Evolutionary conservation across 2,797 vertebrate genomes (phyloP).

Genomic region (Paguma larvata): DNA sequence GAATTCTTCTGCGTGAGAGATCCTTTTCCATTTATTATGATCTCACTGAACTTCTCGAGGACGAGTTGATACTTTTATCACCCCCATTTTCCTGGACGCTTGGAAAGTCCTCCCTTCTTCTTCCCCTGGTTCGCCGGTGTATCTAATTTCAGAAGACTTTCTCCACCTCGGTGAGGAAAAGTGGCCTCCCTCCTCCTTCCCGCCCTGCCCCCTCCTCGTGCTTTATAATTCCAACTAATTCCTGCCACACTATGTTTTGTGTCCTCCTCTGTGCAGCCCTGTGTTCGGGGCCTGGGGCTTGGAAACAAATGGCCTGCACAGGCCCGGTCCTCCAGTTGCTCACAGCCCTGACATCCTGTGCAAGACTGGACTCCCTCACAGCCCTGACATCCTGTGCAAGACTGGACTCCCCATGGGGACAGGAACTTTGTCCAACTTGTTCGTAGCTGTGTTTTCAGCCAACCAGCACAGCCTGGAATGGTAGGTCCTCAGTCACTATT

Average conservation of each 20-base stretch:
- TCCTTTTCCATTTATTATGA: background rate
- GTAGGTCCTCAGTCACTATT: background rate
- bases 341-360: background rate
- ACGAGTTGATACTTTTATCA: background rate
- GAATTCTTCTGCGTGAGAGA: background rate
- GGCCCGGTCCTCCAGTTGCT: background rate
- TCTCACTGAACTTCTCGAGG: background rate
- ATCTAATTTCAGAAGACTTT: slow-evolving; percentile 7
- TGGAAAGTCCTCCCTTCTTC: background rate
- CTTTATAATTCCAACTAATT: background rate
- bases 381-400: background rate
- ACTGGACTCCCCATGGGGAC: background rate
- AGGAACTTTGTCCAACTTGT: background rate
- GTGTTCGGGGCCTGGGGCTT: background rate
- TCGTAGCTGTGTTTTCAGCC: background rate
- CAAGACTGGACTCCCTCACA: background rate
- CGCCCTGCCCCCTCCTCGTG: background rate
- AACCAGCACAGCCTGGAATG: background rate
- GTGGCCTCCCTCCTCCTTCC: background rate
- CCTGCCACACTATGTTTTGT: background rate
- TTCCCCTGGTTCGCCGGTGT: background rate
- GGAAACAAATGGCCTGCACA: background rate
- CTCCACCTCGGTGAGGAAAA: background rate
- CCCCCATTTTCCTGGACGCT: background rate
- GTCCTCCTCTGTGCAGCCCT: background rate